Conservation (phyloP, 2,113 vertebrate genomes). For the Myocastor coypus region DNA sequence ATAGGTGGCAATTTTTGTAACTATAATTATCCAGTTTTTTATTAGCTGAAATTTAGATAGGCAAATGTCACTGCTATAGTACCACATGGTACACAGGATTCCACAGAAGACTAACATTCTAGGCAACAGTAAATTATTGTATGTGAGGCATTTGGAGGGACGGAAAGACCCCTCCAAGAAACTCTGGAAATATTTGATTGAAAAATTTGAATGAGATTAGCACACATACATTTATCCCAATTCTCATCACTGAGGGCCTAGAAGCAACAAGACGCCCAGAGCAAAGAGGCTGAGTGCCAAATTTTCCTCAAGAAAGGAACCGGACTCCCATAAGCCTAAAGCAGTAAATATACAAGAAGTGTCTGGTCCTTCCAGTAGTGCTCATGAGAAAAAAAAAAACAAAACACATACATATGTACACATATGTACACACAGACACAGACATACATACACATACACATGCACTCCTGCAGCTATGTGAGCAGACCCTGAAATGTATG, state of each 20-base stretch:
- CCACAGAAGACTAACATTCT: neutral
- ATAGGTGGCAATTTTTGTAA: neutral
- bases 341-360: neutral
- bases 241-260: neutral
- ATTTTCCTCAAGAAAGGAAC: neutral
- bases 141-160: neutral
- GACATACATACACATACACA: neutral
- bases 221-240: neutral
- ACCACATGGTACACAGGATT: neutral
- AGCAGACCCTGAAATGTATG: neutral
- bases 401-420: neutral
- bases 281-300: neutral
- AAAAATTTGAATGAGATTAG: neutral
- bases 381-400: neutral
- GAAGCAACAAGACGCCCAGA: neutral
- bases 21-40: neutral
- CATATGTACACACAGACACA: neutral
- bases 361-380: neutral
- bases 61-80: neutral
- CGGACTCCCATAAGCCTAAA: neutral
- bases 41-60: neutral
- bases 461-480: fast-evolving
- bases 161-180: neutral
- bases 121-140: neutral
- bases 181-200: neutral